phyloP scores from a whole-genome alignment of 2,888 invertebrate species.

The Sinopyrophorus schimmeli region DNA sequence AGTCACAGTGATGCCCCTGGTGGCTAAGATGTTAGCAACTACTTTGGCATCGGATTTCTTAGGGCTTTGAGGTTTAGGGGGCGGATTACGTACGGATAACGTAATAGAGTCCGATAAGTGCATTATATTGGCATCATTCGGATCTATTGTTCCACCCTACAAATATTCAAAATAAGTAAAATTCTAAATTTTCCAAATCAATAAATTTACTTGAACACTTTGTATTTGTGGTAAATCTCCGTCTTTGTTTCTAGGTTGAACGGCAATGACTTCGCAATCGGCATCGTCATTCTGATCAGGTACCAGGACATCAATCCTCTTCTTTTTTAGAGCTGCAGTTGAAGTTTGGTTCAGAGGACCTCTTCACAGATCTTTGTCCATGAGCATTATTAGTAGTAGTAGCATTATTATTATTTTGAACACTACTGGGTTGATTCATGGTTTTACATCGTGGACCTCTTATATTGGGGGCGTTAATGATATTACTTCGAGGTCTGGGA shows the following conservation, averaged over 20 bases:
- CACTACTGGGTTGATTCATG: constrained; percentile 27
- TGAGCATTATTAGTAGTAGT: constrained; percentile 34
- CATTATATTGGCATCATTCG: constrained; percentile 59
- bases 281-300: constrained; percentile 74
- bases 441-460: constrained; percentile 38
- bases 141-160: constrained; percentile 49
- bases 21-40: constrained; percentile 76
- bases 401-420: constrained; percentile 4
- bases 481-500: constrained; percentile 43
- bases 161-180: constrained; percentile 16
- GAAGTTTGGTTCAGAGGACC: constrained; percentile 49
- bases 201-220: constrained; percentile 66
- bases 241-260: constrained; percentile 73
- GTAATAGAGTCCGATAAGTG: constrained; percentile 76
- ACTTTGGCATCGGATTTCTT: constrained; percentile 73
- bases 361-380: constrained; percentile 42
- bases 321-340: constrained; percentile 57
- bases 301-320: constrained; percentile 66
- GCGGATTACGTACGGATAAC: constrained; percentile 63
- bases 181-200: background rate
- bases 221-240: constrained; percentile 68
- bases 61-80: constrained; percentile 51
- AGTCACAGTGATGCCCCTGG: constrained; percentile 77
- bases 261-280: constrained; percentile 74
- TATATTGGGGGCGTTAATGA: constrained; percentile 33